Conservation (phyloP, 2,113 vertebrate genomes). For the Stercorarius parasiticus region DNA sequence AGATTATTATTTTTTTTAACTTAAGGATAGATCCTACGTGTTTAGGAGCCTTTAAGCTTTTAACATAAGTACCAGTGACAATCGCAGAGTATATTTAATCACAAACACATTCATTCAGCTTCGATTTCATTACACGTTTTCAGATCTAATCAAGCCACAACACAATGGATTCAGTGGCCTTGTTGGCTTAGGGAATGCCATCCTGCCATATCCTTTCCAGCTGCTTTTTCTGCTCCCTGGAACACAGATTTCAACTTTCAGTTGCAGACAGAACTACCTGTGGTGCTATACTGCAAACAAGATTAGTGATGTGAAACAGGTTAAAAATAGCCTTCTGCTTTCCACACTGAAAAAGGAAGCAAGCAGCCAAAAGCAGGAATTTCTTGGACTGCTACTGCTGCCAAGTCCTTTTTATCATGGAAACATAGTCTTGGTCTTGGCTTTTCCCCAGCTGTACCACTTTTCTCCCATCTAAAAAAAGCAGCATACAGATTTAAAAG, state of each 20-base stretch:
- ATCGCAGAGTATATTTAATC: neutral
- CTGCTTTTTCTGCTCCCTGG: neutral
- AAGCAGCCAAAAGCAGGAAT: neutral
- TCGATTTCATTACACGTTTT: neutral
- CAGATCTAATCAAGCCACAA: neutral
- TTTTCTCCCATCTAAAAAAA: neutral
- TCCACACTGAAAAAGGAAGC: neutral
- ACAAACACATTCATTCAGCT: neutral
- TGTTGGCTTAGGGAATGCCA: neutral
- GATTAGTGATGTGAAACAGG: neutral
- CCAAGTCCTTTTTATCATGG: neutral
- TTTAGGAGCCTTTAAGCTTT: neutral
- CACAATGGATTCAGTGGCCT: neutral
- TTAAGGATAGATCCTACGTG: neutral
- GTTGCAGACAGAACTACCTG: neutral
- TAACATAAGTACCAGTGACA: neutral
- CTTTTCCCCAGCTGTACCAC: neutral
- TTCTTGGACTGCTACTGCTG: neutral
- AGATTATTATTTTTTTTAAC: neutral
- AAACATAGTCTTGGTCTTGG: neutral
- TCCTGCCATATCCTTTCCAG: neutral
- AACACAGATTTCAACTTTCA: neutral
- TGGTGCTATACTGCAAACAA: neutral
- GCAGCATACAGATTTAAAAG: neutral
- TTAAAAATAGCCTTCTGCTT: neutral